Evolutionary conservation across 2,888 invertebrate species (phyloP).

Genomic region (Drosophila anceps): DNA sequence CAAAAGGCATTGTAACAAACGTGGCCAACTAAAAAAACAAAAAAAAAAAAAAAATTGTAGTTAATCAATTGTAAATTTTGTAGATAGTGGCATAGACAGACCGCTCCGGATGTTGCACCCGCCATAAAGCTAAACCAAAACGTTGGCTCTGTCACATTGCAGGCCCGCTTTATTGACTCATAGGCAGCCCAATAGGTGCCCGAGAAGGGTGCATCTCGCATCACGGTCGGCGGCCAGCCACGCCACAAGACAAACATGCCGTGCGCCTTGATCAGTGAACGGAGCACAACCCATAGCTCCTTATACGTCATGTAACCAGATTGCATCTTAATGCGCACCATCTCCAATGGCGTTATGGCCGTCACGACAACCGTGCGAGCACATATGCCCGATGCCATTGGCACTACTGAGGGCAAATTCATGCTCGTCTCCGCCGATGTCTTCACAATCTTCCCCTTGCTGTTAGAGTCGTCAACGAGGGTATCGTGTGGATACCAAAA

Average conservation of each 20-base stretch:
- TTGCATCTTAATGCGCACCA: conserved; percentile 98
- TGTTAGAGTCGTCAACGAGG: not conserved
- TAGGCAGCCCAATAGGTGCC: conserved; percentile 96
- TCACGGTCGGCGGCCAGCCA: conserved; percentile 86
- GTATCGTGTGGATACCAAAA: not conserved
- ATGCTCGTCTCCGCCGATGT: not conserved
- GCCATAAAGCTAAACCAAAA: conserved; percentile 64
- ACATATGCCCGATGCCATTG: conserved; percentile 92
- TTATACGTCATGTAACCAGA: conserved; percentile 93
- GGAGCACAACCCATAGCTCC: conserved; percentile 86
- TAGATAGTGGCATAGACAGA: conserved; percentile 33
- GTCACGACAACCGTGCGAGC: conserved; percentile 93
- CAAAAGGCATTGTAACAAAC: conserved; percentile 72
- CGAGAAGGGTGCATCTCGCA: conserved; percentile 72
- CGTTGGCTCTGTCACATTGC: conserved; percentile 82
- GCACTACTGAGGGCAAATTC: conserved; percentile 82
- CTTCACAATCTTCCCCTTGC: not conserved
- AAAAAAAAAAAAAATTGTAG: not conserved
- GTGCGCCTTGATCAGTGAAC: conserved; percentile 87
- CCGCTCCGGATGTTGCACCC: conserved; percentile 65
- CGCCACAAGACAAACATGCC: conserved; percentile 93
- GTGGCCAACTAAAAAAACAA: conserved; percentile 57
- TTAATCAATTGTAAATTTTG: not conserved
- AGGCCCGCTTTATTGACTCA: conserved; percentile 89
- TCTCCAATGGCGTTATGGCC: conserved; percentile 96